Evolutionary conservation across 2,888 invertebrate genomes (phyloP), one percentile per base, ranked within the genome.

Genomic region (Ichneumoninae sp.): DNA sequence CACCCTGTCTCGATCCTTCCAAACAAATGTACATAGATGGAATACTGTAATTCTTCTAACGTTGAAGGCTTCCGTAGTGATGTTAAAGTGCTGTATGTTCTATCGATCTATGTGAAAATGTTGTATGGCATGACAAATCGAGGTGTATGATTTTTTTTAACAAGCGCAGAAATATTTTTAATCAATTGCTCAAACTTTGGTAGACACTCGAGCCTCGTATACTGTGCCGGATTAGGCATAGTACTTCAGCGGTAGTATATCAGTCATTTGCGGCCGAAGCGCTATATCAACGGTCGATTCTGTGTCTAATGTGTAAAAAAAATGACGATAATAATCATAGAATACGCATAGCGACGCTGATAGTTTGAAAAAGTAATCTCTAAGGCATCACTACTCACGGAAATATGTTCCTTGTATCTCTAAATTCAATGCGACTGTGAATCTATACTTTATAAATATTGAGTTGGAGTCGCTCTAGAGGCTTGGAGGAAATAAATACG

Each of bases 1-100:
- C 54, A 70, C 77, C 84, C 74, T 75, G 65, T 81, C 81, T 84
- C 71, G 81, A 79, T 82, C 79, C 75, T 82, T 84, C 79, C 79
- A 75, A 66, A 79, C 26, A 57, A 57, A 57, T 79, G 74, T 81
- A 78, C 19, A 78, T 81, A 84, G 22, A 10, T 50, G 7, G 26
- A 69, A 52, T 60, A 36, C 22, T 16, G 22, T 47, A 47, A 22
- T 77, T 65, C 22, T 8, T 33, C 22, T n/a, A 47, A 44, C 19
- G 33, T 50, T 50, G 52, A 60, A 72, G 22, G 22, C 74, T 74
- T 62, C 47, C 62, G 74, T 57, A 54, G 26, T 30, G 10, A 40
- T 10, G 54, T 54, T 8, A 54, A 19, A 22, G 3, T 10, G 54
- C 54, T 54, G 10, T 22, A 22, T 10, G 22, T 54, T 54, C 54